Evolutionary conservation across 2,888 invertebrate genomes (phyloP).

Genomic region (Autographa pulchrina): DNA sequence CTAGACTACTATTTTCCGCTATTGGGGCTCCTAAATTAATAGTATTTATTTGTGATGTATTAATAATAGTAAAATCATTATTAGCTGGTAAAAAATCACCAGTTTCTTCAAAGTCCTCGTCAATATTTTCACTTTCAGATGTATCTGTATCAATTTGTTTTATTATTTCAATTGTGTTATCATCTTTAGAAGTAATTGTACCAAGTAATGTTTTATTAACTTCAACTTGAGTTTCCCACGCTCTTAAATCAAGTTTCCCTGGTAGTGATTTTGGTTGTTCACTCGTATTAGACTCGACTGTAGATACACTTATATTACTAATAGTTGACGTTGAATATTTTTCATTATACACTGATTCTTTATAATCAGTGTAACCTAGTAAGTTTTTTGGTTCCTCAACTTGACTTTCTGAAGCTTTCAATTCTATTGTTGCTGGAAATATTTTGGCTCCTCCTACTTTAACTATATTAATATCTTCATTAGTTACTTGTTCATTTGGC

Average conservation of each 20-base stretch:
- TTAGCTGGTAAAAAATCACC: neutral
- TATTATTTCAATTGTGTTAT: neutral
- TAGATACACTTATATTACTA: conserved; percentile 1
- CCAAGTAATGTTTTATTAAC: neutral
- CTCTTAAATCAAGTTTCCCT: conserved; percentile 9
- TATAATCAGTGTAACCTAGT: no score
- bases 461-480: neutral
- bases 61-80: neutral
- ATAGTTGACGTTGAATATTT: neutral
- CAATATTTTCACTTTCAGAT: neutral
- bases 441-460: conserved; percentile 4
- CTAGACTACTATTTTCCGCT: neutral
- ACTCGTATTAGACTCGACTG: neutral
- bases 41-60: neutral
- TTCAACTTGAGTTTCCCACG: conserved; percentile 8
- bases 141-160: neutral
- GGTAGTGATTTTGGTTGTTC: neutral
- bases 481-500: neutral
- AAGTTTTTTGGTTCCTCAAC: neutral
- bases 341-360: neutral
- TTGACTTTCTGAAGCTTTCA: neutral
- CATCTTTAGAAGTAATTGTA: no score
- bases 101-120: neutral
- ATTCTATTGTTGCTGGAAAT: conserved; percentile 11
- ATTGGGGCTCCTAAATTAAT: neutral